Evolutionary conservation across 2,888 invertebrate species (phyloP).

Genomic region (Parascotia fuliginaria): DNA sequence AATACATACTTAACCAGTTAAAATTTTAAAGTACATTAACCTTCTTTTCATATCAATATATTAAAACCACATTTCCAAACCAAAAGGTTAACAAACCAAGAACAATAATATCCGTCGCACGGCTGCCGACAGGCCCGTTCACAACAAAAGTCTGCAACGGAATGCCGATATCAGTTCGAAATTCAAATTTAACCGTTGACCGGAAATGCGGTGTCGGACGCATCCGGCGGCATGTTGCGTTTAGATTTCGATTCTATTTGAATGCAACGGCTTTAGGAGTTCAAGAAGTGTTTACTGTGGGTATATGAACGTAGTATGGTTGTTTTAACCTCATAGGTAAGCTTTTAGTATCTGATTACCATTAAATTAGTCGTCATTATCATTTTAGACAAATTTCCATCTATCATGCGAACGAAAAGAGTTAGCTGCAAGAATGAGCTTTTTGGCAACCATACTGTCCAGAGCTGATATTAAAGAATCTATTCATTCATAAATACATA

Average conservation of each 20-base stretch:
- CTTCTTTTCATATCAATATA: not conserved
- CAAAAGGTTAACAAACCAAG: conserved; percentile 28
- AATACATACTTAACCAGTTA: too few relatives aligned
- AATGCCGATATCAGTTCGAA: conserved; percentile 75
- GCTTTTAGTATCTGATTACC: too few relatives aligned
- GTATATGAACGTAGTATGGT: conserved; percentile 8
- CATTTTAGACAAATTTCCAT: too few relatives aligned
- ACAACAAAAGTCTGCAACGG: conserved; percentile 66
- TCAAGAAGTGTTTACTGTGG: conserved; percentile 10
- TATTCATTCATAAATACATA: too few relatives aligned
- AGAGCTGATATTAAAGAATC: too few relatives aligned
- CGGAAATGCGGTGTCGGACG: conserved; percentile 73
- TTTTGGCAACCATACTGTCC: too few relatives aligned
- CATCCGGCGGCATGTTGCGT: conserved; percentile 60
- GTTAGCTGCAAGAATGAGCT: too few relatives aligned
- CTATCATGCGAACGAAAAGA: too few relatives aligned
- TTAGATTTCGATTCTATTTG: conserved; percentile 42
- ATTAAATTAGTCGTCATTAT: too few relatives aligned
- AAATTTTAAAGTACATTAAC: too few relatives aligned
- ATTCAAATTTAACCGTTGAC: conserved; percentile 82
- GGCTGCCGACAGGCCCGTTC: conserved; percentile 58
- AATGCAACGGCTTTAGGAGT: conserved; percentile 15
- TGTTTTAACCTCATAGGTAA: too few relatives aligned
- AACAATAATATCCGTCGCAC: conserved; percentile 61
- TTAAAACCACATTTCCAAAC: not conserved